Base-by-base conservation (phyloP, 2,888 invertebrate genomes). In the Nemotelus pantherinus region DNA sequence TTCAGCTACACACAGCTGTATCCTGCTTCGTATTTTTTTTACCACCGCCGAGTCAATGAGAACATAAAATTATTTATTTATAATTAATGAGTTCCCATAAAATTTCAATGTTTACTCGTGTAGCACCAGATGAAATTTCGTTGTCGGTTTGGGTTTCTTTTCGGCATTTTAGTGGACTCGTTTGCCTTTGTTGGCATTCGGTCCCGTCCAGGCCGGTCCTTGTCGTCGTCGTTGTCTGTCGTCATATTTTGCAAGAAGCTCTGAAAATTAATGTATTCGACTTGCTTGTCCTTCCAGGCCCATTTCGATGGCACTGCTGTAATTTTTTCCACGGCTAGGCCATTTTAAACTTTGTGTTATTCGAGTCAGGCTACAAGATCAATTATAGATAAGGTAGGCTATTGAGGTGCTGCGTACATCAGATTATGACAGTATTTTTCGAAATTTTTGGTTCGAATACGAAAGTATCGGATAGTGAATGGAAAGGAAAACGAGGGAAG, bases 51-150 rank as follows among this genome's bases (percentile, higher is more conserved):
- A 60, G 74, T 50, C 74, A 74, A 72, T 53, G 53, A 55, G 76
- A 55, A 53, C 65, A 76, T 76, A 65, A 76, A 76, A 76, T 76
- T 76, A 76, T 76, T 76, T 76, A 76, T 76, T 76, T 76, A 76
- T 76, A 76, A 76, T 76, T 76, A 76, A 76, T 76, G 76, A 76
- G 60, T 76, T 53, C 76, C 47, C 76, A 53, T 76, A 76, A 76
- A 76, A 76, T 55, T 76, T 76, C 76, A 76, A 76, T 76, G 76
- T 76, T 65, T 58, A 74, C 48, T 74, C 74, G 39, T 58, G 60
- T 74, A 48, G 41, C 9, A 47, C 43, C 55, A 60, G 63, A 74
- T 74, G 74, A 74, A 74, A 74, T 74, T 74, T 60, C 43, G 10
- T 63, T 60, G 48, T 63, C 4, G 39, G 63, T 7, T 7, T 5